Base-by-base conservation (phyloP, 2,797 vertebrate species). In the Smutsia gigantea region DNA sequence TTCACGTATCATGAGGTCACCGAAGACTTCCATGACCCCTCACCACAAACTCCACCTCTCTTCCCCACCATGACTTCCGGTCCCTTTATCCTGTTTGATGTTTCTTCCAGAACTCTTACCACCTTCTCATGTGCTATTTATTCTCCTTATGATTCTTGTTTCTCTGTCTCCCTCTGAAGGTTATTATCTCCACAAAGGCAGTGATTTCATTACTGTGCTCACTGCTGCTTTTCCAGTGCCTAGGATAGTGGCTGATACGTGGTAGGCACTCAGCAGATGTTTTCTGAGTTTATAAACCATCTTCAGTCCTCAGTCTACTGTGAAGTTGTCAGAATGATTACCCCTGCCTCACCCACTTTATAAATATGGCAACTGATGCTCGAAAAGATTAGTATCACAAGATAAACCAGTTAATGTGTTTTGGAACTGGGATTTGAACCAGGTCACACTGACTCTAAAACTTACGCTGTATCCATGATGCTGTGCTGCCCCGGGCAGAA, bases 391-490 rank as follows among this genome's bases (percentile, higher is more conserved):
- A 8, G 34, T 61, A 63, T 13, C 34, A 86, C 59, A 66, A 91
- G 95, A 77, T 83, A 88, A 61, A 59, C 71, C 4, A 55, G 46
- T 57, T 82, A 71, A 69, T 71, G 85, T 95, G 39, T 64, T 97
- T 96, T n/a, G 34, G 34, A 91, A 49, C 37, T 89, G 53, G 53
- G 53, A 49, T 95, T 69, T 88, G 91, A 95, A 95, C 57, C 39
- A 51, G 74, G 95, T 96, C 63, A 95, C 51, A 91, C 1, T 4
- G 31, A 83, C 49, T 91, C 69, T 88, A 61, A 87, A 87, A 66
- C 49, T 18, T 51, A 53, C 0, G 8, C 17, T 66, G n/a, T 19
- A 39, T 87, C n/a, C n/a, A 25, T 88, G 79, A 61, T 46, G 37
- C 29, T 37, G 8, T 0, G 25, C 82, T 77, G 68, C 95, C 74